Evolutionary conservation across 2,797 vertebrate genomes (phyloP).

Genomic region (Urosaurus nigricauda): DNA sequence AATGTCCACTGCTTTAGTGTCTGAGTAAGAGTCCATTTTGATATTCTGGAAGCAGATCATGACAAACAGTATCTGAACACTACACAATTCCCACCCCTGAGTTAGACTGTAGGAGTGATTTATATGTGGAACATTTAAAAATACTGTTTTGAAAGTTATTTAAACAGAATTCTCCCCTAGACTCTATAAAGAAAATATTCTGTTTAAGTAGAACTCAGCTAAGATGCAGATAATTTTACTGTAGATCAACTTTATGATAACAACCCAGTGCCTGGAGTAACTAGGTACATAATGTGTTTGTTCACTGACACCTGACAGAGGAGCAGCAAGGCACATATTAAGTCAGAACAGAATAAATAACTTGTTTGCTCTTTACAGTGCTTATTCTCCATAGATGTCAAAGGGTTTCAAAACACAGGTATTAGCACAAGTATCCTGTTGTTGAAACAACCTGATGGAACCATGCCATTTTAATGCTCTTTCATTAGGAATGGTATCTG

Average conservation of each 20-base stretch:
- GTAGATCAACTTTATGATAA: conserved; percentile 63
- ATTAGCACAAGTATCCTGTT: neutral
- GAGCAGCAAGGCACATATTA: conserved; percentile 47
- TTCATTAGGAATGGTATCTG: neutral
- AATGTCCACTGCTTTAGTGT: too few species aligned
- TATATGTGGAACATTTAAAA: conserved; percentile 63
- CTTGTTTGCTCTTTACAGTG: conserved; percentile 15
- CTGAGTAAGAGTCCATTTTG: too few species aligned
- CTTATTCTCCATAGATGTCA: conserved; percentile 21
- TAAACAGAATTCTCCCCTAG: conserved; percentile 34
- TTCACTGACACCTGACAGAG: conserved; percentile 39
- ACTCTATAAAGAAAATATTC: conserved; percentile 51
- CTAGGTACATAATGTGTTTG: conserved; percentile 20
- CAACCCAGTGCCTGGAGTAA: conserved; percentile 37
- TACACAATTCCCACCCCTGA: neutral
- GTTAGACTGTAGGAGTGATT: neutral
- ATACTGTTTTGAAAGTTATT: conserved; percentile 59
- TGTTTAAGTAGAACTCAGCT: conserved; percentile 56
- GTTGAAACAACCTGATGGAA: neutral
- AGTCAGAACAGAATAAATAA: neutral
- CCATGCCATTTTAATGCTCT: neutral
- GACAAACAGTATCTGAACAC: too few species aligned
- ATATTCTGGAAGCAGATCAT: too few species aligned
- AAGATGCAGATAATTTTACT: conserved; percentile 70
- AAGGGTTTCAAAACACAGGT: neutral